A percentile compares a stretch with the other conserved stretches of the same genome.
phyloP scores from a whole-genome alignment of 2,113 vertebrate species.

The Ascaphus truei region DNA sequence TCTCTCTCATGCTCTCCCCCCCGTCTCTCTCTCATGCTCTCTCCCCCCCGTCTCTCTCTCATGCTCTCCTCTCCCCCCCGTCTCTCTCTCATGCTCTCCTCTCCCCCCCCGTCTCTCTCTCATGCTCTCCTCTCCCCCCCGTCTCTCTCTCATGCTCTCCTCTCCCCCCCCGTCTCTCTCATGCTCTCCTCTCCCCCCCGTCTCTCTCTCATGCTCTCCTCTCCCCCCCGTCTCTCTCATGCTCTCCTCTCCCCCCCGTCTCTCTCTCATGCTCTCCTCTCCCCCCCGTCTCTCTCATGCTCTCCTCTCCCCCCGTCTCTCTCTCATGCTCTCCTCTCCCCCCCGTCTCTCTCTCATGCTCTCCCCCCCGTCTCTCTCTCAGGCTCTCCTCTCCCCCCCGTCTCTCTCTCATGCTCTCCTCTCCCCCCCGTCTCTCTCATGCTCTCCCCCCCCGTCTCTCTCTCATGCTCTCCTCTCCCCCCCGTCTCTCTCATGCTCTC shows the following conservation, averaged over 20 bases:
- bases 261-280: not conserved
- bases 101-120: not conserved
- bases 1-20: no score
- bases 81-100: no score
- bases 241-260: constrained; percentile 34
- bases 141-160: constrained; percentile 50
- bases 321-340: not conserved
- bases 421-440: no score
- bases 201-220: not conserved
- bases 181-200: no score
- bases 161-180: no score
- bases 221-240: constrained; percentile 38
- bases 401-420: constrained; percentile 55
- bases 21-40: not conserved
- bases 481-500: constrained; percentile 44
- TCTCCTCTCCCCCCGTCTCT: constrained; percentile 59
- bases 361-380: not conserved
- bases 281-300: constrained; percentile 44
- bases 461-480: not conserved
- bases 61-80: constrained; percentile 68
- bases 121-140: not conserved
- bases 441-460: not conserved
- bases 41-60: not conserved
- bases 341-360: not conserved
- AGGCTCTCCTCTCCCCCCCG: not conserved